Conservation (phyloP, 2,888 invertebrate genomes). For the Epirrhoe tristata region DNA sequence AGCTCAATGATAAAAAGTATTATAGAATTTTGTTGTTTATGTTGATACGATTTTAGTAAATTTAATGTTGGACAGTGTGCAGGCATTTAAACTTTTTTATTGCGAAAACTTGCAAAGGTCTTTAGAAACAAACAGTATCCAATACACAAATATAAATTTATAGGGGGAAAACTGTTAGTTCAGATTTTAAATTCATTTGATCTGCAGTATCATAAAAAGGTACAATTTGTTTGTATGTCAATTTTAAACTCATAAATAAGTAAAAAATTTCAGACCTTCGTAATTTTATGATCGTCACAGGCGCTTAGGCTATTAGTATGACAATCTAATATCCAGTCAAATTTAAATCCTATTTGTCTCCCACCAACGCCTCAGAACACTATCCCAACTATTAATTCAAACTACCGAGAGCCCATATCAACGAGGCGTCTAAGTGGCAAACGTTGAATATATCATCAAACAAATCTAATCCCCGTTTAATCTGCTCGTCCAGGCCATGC, state of each 20-base stretch:
- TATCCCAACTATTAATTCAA: constrained; percentile 10
- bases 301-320: not conserved
- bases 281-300: not conserved
- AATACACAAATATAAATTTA: not conserved
- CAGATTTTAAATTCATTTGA: too few relatives aligned
- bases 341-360: not conserved
- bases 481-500: constrained; percentile 43
- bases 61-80: constrained; percentile 12
- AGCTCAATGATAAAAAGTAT: constrained; percentile 41
- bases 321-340: too few relatives aligned
- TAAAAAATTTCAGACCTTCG: too few relatives aligned
- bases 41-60: constrained; percentile 28
- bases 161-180: too few relatives aligned
- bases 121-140: not conserved
- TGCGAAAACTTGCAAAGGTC: not conserved
- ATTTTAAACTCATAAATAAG: too few relatives aligned
- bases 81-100: not conserved
- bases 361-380: not conserved
- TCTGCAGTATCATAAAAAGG: too few relatives aligned
- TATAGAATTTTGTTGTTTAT: constrained; percentile 32
- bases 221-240: too few relatives aligned
- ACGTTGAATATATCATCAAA: constrained; percentile 49
- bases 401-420: constrained; percentile 16
- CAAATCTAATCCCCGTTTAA: constrained; percentile 64
- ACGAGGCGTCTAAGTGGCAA: constrained; percentile 36